phyloP scores from a whole-genome alignment of 53 echinoderm and acorn worm species.

The Luidia sarsii region DNA sequence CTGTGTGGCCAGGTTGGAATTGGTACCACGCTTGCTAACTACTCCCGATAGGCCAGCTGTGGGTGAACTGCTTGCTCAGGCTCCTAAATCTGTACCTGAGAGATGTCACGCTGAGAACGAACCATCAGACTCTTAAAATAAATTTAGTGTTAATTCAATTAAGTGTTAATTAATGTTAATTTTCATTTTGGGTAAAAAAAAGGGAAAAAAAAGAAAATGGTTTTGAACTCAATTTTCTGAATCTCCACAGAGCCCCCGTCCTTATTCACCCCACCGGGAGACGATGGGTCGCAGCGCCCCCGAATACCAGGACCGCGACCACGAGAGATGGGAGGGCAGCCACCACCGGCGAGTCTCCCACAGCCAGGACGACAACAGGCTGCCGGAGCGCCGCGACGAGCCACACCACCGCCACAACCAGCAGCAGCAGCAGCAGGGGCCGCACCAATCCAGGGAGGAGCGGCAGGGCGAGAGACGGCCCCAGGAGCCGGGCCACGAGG shows the following conservation, averaged over 20 bases:
- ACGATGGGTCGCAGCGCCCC: conserved; percentile 20
- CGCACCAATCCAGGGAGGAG: conserved; percentile 32
- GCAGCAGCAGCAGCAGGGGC: conserved; percentile 24
- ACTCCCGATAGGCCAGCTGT: no score
- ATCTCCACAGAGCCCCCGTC: conserved; percentile 6
- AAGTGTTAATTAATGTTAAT: neutral
- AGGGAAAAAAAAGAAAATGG: neutral
- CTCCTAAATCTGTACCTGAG: no score
- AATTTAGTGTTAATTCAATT: neutral
- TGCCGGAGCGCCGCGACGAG: conserved; percentile 52
- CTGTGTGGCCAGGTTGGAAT: no score
- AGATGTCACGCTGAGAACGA: no score
- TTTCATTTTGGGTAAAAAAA: no score
- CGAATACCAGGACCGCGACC: conserved; percentile 57
- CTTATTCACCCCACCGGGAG: conserved; percentile 32
- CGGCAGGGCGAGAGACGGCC: conserved; percentile 19
- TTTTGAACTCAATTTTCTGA: neutral
- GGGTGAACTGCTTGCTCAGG: no score
- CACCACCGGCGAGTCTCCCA: conserved; percentile 38
- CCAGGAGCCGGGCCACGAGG: neutral
- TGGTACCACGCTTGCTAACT: no score
- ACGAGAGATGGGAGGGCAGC: conserved; percentile 44
- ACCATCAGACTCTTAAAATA: neutral
- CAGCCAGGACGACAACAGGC: conserved; percentile 52
- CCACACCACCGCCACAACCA: conserved; percentile 22